Evolutionary conservation across 2,113 vertebrate genomes (phyloP).

Genomic region (Octodon degus): DNA sequence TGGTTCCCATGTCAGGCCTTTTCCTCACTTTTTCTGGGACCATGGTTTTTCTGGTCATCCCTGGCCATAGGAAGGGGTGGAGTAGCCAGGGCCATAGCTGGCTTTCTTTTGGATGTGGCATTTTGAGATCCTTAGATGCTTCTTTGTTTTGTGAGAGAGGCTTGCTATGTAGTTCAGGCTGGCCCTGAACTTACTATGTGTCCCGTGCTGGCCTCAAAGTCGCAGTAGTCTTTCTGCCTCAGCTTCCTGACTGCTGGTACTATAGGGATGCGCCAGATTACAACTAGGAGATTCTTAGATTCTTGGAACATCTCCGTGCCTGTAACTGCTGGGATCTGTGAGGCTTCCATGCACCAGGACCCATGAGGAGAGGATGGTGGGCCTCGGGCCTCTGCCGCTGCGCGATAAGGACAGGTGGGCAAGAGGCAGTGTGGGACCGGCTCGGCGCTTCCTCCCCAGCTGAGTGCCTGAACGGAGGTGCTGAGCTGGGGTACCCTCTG

Average conservation of each 20-base stretch:
- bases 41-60: background rate
- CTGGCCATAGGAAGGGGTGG: background rate
- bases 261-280: too few relatives aligned
- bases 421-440: conserved; percentile 1
- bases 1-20: background rate
- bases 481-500: background rate
- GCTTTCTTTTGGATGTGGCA: background rate
- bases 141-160: background rate
- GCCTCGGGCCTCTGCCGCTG: background rate
- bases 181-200: background rate
- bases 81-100: background rate
- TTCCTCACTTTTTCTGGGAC: background rate
- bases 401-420: background rate
- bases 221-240: background rate
- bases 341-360: background rate
- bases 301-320: background rate
- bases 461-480: conserved; percentile 4
- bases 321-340: background rate
- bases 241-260: background rate
- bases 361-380: background rate
- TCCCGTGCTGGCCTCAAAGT: background rate
- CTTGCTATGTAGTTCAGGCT: background rate
- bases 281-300: background rate
- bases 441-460: background rate
- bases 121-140: background rate